Conservation (phyloP, 2,113 vertebrate species). For the Sterna hirundo region DNA sequence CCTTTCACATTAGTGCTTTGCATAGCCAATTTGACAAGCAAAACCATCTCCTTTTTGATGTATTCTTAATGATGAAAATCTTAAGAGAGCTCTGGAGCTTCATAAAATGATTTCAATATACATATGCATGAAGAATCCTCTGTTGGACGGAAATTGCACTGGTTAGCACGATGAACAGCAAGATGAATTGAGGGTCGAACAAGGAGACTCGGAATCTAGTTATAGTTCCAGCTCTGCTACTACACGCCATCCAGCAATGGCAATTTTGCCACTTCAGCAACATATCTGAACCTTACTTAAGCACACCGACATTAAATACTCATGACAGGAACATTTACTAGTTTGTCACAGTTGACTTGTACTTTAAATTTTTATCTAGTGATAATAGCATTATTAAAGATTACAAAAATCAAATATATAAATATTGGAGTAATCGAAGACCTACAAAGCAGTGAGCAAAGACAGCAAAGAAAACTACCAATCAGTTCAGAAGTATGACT, state of each 20-base stretch:
- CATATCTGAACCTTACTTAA: neutral
- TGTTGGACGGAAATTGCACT: neutral
- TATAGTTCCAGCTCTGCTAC: neutral
- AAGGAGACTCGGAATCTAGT: neutral
- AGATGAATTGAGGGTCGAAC: neutral
- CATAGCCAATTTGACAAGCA: constrained; percentile 15
- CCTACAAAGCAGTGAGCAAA: neutral
- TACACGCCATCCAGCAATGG: neutral
- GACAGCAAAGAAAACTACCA: neutral
- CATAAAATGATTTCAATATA: neutral
- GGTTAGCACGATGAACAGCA: neutral
- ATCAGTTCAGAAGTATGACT: neutral
- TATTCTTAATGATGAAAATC: constrained; percentile 3
- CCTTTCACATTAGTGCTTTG: neutral
- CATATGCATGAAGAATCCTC: neutral
- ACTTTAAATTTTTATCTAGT: neutral
- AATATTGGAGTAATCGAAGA: neutral
- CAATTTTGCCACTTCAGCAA: neutral
- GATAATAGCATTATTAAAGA: neutral
- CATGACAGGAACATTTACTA: neutral
- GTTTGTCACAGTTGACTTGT: neutral
- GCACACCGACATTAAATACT: neutral
- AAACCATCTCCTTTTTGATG: constrained; percentile 2
- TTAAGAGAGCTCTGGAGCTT: neutral
- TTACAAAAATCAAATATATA: neutral